A percentile compares a stretch with the other conserved stretches of the same genome.
Conservation (phyloP, 2,797 vertebrate species). For the Trichosurus vulpecula region DNA sequence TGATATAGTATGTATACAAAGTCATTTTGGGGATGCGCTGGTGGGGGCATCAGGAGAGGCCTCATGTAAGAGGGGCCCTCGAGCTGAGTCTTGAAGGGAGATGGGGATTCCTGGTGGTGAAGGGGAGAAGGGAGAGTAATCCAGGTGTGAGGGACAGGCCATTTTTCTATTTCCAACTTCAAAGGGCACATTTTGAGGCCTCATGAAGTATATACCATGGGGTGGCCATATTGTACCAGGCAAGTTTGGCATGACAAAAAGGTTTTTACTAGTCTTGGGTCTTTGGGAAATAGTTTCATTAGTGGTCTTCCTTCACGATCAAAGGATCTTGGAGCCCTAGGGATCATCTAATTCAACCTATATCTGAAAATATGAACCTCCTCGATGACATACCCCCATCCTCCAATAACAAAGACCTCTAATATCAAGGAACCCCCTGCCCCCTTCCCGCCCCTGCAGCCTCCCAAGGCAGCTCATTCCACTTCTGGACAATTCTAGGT, state of each 20-base stretch:
- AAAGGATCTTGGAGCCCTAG: neutral
- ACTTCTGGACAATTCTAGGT: neutral
- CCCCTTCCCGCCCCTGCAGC: neutral
- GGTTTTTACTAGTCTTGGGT: slow-evolving; percentile 64
- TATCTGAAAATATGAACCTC: neutral
- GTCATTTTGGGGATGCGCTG: neutral
- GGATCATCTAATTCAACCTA: neutral
- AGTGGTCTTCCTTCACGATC: slow-evolving; percentile 7
- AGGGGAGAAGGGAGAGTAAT: neutral
- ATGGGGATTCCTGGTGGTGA: neutral
- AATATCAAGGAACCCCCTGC: neutral
- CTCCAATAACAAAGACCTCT: neutral
- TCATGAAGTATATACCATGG: slow-evolving; percentile 37
- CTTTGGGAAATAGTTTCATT: slow-evolving; percentile 62
- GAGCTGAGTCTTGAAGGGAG: neutral
- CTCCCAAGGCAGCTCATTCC: neutral
- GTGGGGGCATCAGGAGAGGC: neutral
- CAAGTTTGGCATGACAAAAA: slow-evolving; percentile 76
- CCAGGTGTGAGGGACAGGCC: neutral
- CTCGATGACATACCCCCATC: neutral
- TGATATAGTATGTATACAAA: neutral
- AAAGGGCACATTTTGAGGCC: slow-evolving; percentile 77
- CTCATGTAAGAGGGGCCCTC: neutral
- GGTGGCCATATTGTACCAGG: slow-evolving; percentile 65
- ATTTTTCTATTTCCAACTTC: slow-evolving; percentile 73